Evolutionary conservation across 2,113 vertebrate genomes (phyloP).

Genomic region (Tachuris rubrigastra): DNA sequence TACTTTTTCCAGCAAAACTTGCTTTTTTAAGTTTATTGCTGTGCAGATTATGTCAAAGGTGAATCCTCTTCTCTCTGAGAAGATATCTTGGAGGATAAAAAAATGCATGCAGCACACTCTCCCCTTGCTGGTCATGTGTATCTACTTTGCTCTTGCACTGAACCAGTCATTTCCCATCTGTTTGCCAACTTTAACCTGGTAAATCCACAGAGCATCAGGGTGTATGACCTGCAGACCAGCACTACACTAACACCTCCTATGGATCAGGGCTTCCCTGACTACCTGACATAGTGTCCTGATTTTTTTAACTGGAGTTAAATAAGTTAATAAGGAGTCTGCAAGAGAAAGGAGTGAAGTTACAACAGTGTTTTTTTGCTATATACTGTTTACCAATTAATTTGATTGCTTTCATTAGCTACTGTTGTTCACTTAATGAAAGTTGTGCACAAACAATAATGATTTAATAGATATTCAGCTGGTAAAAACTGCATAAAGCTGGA

Average conservation of each 20-base stretch:
- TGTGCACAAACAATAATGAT: background rate
- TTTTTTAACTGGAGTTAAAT: background rate
- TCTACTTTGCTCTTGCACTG: background rate
- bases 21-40: background rate
- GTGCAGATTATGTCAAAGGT: background rate
- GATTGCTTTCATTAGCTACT: background rate
- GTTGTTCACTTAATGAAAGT: background rate
- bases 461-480: background rate
- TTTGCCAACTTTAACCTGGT: background rate
- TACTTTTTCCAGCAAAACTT: background rate
- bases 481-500: background rate
- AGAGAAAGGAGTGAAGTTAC: background rate
- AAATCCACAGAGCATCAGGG: background rate
- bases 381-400: background rate
- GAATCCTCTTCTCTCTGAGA: background rate
- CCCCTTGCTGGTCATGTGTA: background rate
- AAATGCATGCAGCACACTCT: background rate
- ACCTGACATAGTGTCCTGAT: background rate
- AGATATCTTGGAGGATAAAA: background rate
- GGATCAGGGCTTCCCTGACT: background rate
- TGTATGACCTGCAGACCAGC: background rate
- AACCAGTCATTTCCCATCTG: background rate
- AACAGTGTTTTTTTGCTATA: background rate
- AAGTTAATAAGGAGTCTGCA: background rate
- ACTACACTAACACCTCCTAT: background rate